Conservation (phyloP, 2,113 vertebrate genomes). For the Hippolais icterina region DNA sequence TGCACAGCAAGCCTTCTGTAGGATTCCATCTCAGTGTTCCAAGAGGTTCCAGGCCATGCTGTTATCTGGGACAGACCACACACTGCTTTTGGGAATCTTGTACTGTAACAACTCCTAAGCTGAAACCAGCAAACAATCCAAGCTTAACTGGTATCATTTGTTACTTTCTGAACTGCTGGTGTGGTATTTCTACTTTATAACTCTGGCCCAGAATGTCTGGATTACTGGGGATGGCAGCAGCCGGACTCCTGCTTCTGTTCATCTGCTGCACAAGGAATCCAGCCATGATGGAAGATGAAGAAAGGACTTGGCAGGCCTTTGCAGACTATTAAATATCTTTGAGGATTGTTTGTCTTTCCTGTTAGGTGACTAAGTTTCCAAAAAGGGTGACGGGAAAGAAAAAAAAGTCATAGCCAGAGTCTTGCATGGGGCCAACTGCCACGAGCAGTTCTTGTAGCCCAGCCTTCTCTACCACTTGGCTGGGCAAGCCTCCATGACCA, state of each 20-base stretch:
- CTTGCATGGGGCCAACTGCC: neutral
- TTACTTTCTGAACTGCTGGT: fast-evolving
- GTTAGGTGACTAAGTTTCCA: neutral
- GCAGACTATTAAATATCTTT: neutral
- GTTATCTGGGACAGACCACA: neutral
- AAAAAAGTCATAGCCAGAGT: neutral
- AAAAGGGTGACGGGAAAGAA: neutral
- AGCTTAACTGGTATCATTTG: neutral
- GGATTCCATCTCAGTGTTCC: neutral
- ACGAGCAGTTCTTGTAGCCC: neutral
- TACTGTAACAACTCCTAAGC: neutral
- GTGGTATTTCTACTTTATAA: neutral
- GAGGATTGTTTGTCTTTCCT: neutral
- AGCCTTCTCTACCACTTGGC: neutral
- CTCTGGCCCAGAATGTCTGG: neutral
- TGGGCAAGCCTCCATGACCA: neutral
- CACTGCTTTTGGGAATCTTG: neutral
- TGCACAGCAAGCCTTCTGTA: neutral
- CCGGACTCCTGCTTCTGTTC: neutral
- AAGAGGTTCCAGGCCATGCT: neutral
- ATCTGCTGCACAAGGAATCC: neutral
- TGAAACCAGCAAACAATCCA: neutral
- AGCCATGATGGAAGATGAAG: neutral
- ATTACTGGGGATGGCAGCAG: neutral
- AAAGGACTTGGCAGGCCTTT: neutral